Percentiles rank a stretch among this genome's conserved stretches.
Evolutionary conservation across 2,113 vertebrate species (phyloP).

Genomic region (Morone saxatilis): DNA sequence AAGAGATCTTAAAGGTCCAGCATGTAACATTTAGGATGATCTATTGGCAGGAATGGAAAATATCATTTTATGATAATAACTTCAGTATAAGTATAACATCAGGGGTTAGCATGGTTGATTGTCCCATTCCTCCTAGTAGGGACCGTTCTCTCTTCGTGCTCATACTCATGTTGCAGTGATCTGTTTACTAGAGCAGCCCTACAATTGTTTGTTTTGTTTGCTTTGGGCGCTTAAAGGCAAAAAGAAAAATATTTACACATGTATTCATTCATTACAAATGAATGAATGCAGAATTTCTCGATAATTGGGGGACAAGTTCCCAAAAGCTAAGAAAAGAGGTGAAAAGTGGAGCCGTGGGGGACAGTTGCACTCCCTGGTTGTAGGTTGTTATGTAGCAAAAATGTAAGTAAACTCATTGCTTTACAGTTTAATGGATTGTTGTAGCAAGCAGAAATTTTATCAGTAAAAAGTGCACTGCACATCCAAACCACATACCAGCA

Average conservation of each 20-base stretch:
- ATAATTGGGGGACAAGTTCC: not conserved
- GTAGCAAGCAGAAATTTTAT: not conserved
- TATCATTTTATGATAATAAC: not conserved
- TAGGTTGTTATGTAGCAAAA: not conserved
- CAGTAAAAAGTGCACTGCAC: not conserved
- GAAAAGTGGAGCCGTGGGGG: not conserved
- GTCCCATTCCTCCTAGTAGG: not conserved
- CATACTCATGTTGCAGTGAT: not conserved
- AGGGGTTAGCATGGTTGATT: not conserved
- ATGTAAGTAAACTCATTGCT: not conserved
- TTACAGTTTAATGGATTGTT: not conserved
- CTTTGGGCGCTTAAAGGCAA: not conserved
- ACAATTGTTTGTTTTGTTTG: not conserved
- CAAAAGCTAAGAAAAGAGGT: not conserved
- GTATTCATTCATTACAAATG: conserved; percentile 5
- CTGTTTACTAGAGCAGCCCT: not conserved
- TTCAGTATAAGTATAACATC: not conserved
- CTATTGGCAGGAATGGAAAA: no score
- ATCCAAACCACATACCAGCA: conserved; percentile 27
- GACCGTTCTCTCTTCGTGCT: not conserved
- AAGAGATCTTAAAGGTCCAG: not conserved
- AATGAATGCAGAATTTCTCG: not conserved
- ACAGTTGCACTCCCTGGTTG: not conserved
- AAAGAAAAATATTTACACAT: conserved; percentile 26
- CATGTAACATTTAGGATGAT: no score